Percentiles rank a stretch among this genome's conserved stretches.
These are phyloP conservation scores for Telmatochromis sp. DNA, from an alignment of 2,113 vertebrate genomes.

Conservation along the genomic window DNA sequence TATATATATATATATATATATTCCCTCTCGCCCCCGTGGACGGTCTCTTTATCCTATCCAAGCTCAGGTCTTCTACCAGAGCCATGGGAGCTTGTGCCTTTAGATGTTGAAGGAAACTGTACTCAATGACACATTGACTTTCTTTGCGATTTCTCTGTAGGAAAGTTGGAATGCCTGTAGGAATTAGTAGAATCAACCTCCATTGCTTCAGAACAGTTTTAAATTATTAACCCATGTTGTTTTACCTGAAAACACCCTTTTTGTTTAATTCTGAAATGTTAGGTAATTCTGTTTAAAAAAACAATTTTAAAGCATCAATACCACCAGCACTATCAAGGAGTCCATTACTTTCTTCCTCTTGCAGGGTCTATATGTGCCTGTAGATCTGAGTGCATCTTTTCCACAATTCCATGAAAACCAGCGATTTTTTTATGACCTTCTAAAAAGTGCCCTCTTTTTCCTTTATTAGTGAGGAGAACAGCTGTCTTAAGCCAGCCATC, in stretches of 20 bases:
- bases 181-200: not conserved
- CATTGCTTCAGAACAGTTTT: not conserved
- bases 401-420: not conserved
- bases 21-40: not conserved
- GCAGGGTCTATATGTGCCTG: not conserved
- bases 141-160: not conserved
- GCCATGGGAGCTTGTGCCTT: not conserved
- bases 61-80: not conserved
- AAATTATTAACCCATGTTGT: not conserved
- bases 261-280: not conserved
- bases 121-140: not conserved
- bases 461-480: not conserved
- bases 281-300: not conserved
- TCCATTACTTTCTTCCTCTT: not conserved
- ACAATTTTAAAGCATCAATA: fast-evolving
- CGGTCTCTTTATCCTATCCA: not conserved
- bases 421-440: not conserved
- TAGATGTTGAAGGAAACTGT: not conserved
- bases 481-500: not conserved
- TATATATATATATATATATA: not conserved
- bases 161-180: not conserved
- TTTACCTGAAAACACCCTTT: not conserved
- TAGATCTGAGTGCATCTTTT: not conserved
- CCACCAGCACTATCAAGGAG: not conserved
- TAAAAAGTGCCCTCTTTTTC: not conserved